These are phyloP conservation scores for Drosophila bunnanda DNA, from an alignment of 2,888 invertebrate genomes.

Conservation along the genomic window DNA sequence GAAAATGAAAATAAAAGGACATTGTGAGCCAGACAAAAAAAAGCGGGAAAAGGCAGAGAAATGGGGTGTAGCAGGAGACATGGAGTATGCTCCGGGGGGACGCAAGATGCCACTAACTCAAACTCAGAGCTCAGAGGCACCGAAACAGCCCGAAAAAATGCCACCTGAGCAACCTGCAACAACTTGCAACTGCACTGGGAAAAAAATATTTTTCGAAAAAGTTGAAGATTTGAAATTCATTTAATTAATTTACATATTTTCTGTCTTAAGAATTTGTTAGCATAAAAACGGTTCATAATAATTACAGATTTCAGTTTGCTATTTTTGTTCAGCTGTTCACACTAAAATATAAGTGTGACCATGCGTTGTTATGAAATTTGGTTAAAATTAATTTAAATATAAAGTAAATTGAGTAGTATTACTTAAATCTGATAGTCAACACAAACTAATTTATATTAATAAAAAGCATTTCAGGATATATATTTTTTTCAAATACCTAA, in stretches of 20 bases:
- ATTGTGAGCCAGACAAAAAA: conserved; percentile 16
- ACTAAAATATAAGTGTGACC: background rate
- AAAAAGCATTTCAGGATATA: background rate
- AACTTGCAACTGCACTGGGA: conserved; percentile 28
- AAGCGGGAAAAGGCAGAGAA: conserved; percentile 7
- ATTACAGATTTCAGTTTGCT: background rate
- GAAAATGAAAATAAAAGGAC: conserved; percentile 25
- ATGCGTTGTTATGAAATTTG: fast-evolving
- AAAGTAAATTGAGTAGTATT: background rate
- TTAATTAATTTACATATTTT: background rate
- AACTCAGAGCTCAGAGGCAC: conserved; percentile 52
- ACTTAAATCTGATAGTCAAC: background rate
- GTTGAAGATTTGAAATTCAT: background rate
- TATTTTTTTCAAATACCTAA: background rate
- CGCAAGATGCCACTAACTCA: conserved; percentile 72
- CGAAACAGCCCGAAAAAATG: conserved; percentile 36
- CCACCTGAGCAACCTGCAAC: conserved; percentile 62
- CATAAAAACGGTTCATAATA: background rate
- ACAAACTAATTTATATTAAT: background rate
- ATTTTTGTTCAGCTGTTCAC: background rate
- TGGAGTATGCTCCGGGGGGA: conserved; percentile 47
- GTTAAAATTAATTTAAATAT: background rate
- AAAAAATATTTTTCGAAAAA: background rate
- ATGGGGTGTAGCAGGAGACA: background rate
- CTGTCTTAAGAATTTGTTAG: background rate